A percentile compares a stretch with the other conserved stretches of the same genome.
phyloP scores from a whole-genome alignment of 2,113 vertebrate species.

The Solea solea region DNA sequence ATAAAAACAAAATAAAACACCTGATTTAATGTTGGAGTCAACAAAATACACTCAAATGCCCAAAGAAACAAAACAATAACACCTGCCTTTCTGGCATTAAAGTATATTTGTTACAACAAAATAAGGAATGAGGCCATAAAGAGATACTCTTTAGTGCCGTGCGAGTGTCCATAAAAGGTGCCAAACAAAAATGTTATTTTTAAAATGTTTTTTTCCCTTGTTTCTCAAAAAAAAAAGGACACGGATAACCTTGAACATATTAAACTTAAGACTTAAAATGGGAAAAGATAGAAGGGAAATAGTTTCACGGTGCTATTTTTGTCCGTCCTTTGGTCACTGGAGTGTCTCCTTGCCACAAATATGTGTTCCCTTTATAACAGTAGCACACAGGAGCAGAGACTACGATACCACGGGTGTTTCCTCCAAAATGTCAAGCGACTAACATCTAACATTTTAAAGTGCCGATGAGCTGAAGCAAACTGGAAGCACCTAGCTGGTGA shows the following conservation, averaged over 20 bases:
- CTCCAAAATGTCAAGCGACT: conserved; percentile 17
- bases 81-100: conserved; percentile 74
- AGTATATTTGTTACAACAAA: conserved; percentile 66
- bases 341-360: conserved; percentile 21
- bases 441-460: conserved; percentile 73
- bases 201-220: conserved; percentile 48
- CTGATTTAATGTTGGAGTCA: conserved; percentile 63
- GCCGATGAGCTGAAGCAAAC: conserved; percentile 68
- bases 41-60: conserved; percentile 72
- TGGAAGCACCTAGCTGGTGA: conserved; percentile 58
- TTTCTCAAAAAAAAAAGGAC: conserved; percentile 43
- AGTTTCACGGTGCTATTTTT: conserved; percentile 40
- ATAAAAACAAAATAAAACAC: conserved; percentile 82
- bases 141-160: conserved; percentile 40
- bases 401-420: conserved; percentile 9
- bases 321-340: conserved; percentile 73
- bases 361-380: conserved; percentile 41
- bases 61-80: conserved; percentile 70
- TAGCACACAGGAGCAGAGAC: conserved; percentile 30
- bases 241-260: conserved; percentile 18
- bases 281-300: conserved; percentile 8
- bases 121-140: conserved; percentile 37
- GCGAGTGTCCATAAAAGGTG: conserved; percentile 45
- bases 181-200: conserved; percentile 32
- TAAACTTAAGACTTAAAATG: conserved; percentile 6